Conservation (phyloP, 2,797 vertebrate species). For the Sorex maritimensis region DNA sequence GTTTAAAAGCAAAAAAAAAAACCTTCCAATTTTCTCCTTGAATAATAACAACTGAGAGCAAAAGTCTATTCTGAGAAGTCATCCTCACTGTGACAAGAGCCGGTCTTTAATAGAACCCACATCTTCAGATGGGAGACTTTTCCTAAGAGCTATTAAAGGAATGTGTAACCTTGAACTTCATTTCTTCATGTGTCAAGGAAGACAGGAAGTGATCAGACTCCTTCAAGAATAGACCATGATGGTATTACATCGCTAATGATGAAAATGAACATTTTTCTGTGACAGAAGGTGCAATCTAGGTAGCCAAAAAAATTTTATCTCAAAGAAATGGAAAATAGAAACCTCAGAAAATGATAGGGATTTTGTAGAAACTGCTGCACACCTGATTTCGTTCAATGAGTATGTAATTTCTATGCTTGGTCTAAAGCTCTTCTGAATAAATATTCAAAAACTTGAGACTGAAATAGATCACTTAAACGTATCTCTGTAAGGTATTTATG, state of each 20-base stretch:
- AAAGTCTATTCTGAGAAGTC: not conserved
- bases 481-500: slow-evolving; percentile 50
- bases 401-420: not conserved
- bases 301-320: slow-evolving; percentile 68
- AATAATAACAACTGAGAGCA: not conserved
- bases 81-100: not conserved
- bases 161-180: not conserved
- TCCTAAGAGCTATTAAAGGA: not conserved
- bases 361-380: not conserved
- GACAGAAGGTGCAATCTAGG: slow-evolving; percentile 50
- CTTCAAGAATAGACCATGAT: slow-evolving; percentile 56
- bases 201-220: not conserved
- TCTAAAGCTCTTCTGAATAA: not conserved
- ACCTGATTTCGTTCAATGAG: slow-evolving; percentile 29
- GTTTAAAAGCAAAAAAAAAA: slow-evolving; percentile 24
- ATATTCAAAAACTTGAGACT: slow-evolving; percentile 40
- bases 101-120: not conserved
- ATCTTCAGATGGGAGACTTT: not conserved
- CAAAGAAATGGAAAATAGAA: slow-evolving; percentile 41
- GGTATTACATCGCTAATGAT: slow-evolving; percentile 56
- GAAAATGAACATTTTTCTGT: slow-evolving; percentile 36
- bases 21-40: not conserved
- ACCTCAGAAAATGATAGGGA: slow-evolving; percentile 68
- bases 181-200: not conserved
- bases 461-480: slow-evolving; percentile 6